A percentile compares a stretch with the other conserved stretches of the same genome.
Conservation (phyloP, 2,888 invertebrate species). For the Lasioglossum leucozonium region DNA sequence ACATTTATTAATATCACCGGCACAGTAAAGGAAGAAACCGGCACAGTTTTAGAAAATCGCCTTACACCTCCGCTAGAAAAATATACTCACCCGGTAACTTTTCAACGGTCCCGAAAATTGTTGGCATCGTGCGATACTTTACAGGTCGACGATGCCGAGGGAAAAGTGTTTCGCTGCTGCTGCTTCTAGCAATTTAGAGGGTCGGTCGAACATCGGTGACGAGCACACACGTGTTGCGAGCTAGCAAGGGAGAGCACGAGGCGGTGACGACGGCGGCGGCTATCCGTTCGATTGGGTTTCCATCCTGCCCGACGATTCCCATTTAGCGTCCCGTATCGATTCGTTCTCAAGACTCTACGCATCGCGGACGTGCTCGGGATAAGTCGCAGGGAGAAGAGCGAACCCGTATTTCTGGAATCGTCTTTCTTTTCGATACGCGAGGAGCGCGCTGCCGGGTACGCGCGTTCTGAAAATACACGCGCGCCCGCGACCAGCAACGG, state of each 20-base stretch:
- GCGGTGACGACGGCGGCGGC: neutral
- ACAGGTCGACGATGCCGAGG: too few relatives aligned
- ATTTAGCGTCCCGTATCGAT: constrained; percentile 17
- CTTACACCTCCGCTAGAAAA: too few relatives aligned
- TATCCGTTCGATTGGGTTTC: neutral
- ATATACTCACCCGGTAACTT: too few relatives aligned
- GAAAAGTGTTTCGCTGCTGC: too few relatives aligned
- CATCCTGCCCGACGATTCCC: constrained; percentile 12
- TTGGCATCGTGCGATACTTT: too few relatives aligned
- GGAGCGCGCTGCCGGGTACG: neutral
- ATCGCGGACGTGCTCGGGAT: constrained; percentile 11
- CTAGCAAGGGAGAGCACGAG: neutral
- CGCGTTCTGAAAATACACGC: constrained; percentile 29
- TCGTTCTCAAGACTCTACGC: constrained; percentile 3
- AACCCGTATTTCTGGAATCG: neutral
- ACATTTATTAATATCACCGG: too few relatives aligned
- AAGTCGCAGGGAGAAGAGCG: neutral
- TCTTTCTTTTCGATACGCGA: neutral
- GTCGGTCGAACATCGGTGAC: neutral
- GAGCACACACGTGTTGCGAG: neutral
- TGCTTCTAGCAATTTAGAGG: neutral
- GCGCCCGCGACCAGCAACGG: constrained; percentile 21
- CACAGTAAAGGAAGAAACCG: too few relatives aligned
- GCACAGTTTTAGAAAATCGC: too few relatives aligned
- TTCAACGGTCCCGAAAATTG: too few relatives aligned